Conservation (phyloP, 2,797 vertebrate genomes). For the Pangasius larnaudii region DNA sequence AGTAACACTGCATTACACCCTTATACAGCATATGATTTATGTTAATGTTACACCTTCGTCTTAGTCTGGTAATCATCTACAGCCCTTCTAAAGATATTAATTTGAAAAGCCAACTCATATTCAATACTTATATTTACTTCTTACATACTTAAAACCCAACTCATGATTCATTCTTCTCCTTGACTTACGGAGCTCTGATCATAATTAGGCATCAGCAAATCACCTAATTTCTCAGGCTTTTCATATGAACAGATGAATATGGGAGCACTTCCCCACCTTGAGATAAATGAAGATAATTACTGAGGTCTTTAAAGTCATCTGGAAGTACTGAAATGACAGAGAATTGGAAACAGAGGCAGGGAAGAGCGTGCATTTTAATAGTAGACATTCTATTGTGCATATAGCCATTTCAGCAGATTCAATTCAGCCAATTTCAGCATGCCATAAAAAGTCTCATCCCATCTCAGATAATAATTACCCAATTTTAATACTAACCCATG, state of each 20-base stretch:
- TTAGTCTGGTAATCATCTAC: neutral
- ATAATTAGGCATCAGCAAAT: neutral
- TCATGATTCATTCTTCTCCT: neutral
- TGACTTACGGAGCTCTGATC: neutral
- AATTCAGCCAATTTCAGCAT: neutral
- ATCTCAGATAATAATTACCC: slow-evolving; percentile 30
- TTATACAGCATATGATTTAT: neutral
- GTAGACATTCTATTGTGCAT: neutral
- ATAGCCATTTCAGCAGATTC: neutral
- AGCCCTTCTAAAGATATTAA: neutral
- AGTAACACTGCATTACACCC: neutral
- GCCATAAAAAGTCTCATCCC: neutral
- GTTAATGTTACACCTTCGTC: neutral
- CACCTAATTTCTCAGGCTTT: neutral
- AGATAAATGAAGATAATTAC: slow-evolving; percentile 5
- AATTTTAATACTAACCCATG: slow-evolving; percentile 14
- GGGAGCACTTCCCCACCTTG: neutral
- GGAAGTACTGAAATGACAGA: neutral
- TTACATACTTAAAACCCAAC: neutral
- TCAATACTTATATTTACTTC: neutral
- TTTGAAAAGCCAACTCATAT: neutral
- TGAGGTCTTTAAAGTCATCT: neutral
- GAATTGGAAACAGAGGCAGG: neutral
- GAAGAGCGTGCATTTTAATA: slow-evolving; percentile 17
- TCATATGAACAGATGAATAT: neutral